Evolutionary conservation across 1,140 invertebrate species (phyloP).

Genomic region (Magallana gigas): DNA sequence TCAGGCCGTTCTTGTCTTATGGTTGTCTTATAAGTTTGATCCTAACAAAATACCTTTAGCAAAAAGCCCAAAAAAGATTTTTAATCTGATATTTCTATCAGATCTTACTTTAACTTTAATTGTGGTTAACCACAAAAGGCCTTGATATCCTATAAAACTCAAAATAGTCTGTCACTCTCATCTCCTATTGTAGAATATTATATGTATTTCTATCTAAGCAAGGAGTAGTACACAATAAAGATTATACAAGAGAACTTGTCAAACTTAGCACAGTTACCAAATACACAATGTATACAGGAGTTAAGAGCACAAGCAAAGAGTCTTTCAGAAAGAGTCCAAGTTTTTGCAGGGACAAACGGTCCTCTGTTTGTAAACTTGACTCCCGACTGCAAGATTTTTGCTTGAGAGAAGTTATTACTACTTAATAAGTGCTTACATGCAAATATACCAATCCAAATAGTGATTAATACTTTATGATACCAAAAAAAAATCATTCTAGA

Average conservation of each 20-base stretch:
- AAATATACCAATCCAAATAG: slow-evolving; percentile 36
- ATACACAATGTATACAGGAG: slow-evolving; percentile 22
- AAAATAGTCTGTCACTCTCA: slow-evolving; percentile 34
- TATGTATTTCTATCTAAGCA: slow-evolving; percentile 37
- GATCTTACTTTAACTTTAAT: neutral
- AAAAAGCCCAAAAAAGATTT: neutral
- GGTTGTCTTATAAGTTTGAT: slow-evolving; percentile 4
- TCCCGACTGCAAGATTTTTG: slow-evolving; percentile 19
- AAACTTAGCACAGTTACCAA: slow-evolving; percentile 26
- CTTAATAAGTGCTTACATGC: slow-evolving; percentile 37
- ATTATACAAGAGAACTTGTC: slow-evolving; percentile 25
- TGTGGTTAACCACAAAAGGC: slow-evolving; percentile 8
- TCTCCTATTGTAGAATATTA: slow-evolving; percentile 19
- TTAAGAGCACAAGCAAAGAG: slow-evolving; percentile 6
- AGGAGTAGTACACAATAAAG: slow-evolving; percentile 21
- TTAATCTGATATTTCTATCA: neutral
- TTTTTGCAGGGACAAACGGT: neutral
- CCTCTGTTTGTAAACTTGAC: neutral
- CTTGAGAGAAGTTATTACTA: slow-evolving; percentile 38
- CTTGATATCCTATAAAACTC: slow-evolving; percentile 10
- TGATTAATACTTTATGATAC: slow-evolving; percentile 11
- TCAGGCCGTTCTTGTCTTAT: neutral
- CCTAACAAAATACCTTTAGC: slow-evolving; percentile 8
- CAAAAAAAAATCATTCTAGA: slow-evolving; percentile 8
- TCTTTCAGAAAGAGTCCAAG: neutral